Evolutionary conservation across 2,888 invertebrate species (phyloP).

Genomic region (Callyntrura sp.): DNA sequence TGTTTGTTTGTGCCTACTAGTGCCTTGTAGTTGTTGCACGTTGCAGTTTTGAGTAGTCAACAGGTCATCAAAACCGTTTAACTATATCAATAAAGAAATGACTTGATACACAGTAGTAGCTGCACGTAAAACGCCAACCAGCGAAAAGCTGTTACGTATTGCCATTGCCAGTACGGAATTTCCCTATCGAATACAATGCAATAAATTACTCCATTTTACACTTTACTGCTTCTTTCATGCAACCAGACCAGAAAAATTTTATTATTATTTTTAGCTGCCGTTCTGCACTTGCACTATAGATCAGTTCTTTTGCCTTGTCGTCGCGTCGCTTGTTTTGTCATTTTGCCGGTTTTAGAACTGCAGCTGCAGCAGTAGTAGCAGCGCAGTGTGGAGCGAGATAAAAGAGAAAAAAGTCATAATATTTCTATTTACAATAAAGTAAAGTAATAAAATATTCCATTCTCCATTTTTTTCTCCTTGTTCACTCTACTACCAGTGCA

Average conservation of each 20-base stretch:
- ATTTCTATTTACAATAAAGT: background rate
- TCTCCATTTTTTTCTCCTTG: background rate
- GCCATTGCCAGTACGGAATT: too few species aligned
- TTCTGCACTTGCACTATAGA: background rate
- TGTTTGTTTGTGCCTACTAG: too few species aligned
- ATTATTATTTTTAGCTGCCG: background rate
- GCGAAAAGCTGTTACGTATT: too few species aligned
- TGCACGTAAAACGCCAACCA: too few species aligned
- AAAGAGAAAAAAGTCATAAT: background rate
- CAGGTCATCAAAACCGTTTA: background rate
- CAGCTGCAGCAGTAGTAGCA: too few species aligned
- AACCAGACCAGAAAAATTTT: background rate
- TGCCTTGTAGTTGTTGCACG: too few species aligned
- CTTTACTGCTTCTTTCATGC: too few species aligned
- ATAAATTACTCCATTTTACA: too few species aligned
- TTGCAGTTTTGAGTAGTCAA: background rate
- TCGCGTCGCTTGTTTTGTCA: background rate
- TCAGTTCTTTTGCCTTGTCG: too few species aligned
- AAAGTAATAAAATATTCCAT: background rate
- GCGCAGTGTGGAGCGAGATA: background rate
- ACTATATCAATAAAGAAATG: slow-evolving; percentile 33
- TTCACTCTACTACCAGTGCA: background rate
- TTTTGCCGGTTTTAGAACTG: background rate
- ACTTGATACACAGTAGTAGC: background rate
- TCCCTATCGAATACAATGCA: too few species aligned